These are phyloP conservation scores for Vultur gryphus DNA, from an alignment of 2,797 vertebrate genomes.

Conservation along the genomic window DNA sequence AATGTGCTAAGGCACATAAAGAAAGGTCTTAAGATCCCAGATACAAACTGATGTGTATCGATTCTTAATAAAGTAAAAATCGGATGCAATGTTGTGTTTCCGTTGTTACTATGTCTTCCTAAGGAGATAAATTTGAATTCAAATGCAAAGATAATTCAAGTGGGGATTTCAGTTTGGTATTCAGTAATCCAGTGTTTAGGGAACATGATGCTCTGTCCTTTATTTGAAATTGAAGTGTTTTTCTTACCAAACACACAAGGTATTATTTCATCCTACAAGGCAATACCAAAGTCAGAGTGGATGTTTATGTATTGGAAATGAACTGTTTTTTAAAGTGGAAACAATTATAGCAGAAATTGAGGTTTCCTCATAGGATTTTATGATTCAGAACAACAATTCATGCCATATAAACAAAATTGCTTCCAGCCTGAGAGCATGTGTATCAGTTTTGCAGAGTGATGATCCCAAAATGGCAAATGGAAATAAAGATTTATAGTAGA, in stretches of 20 bases:
- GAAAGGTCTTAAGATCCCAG: not conserved
- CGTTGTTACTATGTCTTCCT: not conserved
- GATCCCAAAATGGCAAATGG: not conserved
- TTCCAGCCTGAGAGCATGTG: not conserved
- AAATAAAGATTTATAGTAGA: not conserved
- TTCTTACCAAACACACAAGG: not conserved
- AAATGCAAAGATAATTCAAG: not conserved
- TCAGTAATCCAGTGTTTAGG: not conserved
- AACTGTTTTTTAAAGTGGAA: not conserved
- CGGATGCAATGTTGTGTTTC: not conserved
- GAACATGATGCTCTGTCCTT: not conserved
- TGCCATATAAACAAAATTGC: conserved; percentile 12
- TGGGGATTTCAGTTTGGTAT: not conserved
- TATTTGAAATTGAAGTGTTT: not conserved
- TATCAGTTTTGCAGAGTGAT: not conserved
- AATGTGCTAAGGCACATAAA: not conserved
- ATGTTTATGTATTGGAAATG: not conserved
- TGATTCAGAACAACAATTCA: conserved; percentile 31
- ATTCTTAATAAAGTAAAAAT: not conserved
- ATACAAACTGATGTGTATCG: not conserved
- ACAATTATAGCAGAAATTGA: conserved; percentile 15
- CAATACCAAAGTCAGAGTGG: not conserved
- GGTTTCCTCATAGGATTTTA: conserved; percentile 23
- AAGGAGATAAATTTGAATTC: not conserved
- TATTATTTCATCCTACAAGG: not conserved